Evolutionary conservation across 2,113 vertebrate species (phyloP), one percentile per base, ranked within the genome.

Genomic region (Vulpes vulpes): DNA sequence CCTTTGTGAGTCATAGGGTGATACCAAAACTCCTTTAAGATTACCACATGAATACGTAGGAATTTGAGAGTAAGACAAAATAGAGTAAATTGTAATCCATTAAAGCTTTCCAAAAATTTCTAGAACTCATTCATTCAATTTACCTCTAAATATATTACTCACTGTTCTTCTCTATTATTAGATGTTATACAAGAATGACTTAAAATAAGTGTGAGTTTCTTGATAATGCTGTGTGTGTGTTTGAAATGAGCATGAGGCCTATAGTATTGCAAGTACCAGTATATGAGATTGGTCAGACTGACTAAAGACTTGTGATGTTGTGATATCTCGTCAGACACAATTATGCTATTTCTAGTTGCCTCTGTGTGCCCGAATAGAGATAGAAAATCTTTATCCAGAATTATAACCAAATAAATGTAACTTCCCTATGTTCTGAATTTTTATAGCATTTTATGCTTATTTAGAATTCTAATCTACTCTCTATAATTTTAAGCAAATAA

Each of bases 11-110:
- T 49, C 20, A 69, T 20, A 59, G 11, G 73, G 4, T 81, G 17
- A 67, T 62, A 92, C 27, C 15, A n/a, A 94, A 73, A 92, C 74
- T 4, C 3, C 20, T 35, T 3, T 11, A 92, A 60, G 32, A 74
- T 59, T 81, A 62, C n/a, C 57, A 78, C 43, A 10, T 43, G 73
- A 22, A 15, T 80, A 88, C 7, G 81, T 62, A 55, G 20, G 10
- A 88, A 65, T 91, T 19, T 93, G 69, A 94, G n/a, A 7, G 90
- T 53, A 88, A 92, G 25, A 95, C 0, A 65, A 95, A 80, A 38
- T 22, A 76, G 11, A 79, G 76, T 78, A 30, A 73, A 87, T 73
- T 73, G 16, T 83, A 93, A 62, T 0, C 11, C 27, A 84, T 11
- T 62, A 57, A 57, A 57, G 3, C 3, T 91, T 78, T 92, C 22